These are phyloP conservation scores for Syngnathus typhle DNA, from an alignment of 2,113 vertebrate genomes.

Conservation along the genomic window DNA sequence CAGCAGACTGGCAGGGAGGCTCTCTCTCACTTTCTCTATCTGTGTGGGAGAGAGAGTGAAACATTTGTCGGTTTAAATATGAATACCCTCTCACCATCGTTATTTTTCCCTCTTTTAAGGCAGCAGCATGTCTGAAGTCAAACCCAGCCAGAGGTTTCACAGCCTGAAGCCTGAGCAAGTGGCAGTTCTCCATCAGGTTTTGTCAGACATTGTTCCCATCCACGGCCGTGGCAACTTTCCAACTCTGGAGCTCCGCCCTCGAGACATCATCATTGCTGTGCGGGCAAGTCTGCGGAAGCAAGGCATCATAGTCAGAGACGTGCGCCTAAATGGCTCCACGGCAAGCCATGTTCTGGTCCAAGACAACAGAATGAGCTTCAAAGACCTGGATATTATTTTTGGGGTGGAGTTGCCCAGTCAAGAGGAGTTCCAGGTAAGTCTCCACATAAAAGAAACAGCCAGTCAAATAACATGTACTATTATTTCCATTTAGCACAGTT, in stretches of 20 bases:
- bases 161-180: constrained; percentile 87
- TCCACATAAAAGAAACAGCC: neutral
- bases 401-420: constrained; percentile 84
- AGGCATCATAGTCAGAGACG: constrained; percentile 81
- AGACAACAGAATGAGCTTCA: constrained; percentile 86
- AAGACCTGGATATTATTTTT: constrained; percentile 96
- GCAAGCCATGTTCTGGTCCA: constrained; percentile 89
- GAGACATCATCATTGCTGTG: constrained; percentile 87
- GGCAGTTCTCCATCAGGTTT: constrained; percentile 75
- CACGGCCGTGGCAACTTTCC: constrained; percentile 96
- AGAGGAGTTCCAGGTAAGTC: constrained; percentile 80
- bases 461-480: neutral
- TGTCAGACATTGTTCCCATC: constrained; percentile 86
- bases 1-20: constrained; percentile 48
- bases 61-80: constrained; percentile 12
- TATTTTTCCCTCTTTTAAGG: constrained; percentile 46
- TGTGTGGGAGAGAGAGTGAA: constrained; percentile 3
- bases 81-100: constrained; percentile 23
- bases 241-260: constrained; percentile 87
- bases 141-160: constrained; percentile 80
- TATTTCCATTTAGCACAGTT: neutral
- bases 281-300: constrained; percentile 80
- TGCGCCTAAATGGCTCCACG: constrained; percentile 90
- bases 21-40: constrained; percentile 6
- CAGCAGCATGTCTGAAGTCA: constrained; percentile 80